phyloP scores from a whole-genome alignment of 2,888 invertebrate genomes.

The Campaea margaritaria region DNA sequence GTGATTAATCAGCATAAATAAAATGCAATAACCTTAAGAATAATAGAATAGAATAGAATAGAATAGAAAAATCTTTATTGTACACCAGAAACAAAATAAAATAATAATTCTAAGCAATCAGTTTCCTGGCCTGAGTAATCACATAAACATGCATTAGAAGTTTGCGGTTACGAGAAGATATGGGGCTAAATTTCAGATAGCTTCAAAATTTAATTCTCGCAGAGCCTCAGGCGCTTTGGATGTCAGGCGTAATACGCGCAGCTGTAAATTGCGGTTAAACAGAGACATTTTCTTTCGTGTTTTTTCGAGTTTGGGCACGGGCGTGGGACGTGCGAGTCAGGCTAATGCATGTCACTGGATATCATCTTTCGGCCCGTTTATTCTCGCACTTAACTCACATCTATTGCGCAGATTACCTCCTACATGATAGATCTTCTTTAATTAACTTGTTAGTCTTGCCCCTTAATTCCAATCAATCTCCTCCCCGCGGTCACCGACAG shows the following conservation, averaged over 20 bases:
- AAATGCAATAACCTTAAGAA: no score
- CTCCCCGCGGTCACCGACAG: conserved; percentile 26
- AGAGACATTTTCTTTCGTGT: conserved; percentile 16
- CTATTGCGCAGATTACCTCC: conserved; percentile 47
- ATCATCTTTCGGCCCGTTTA: conserved; percentile 14
- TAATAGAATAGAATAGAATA: no score
- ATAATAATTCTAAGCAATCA: background rate
- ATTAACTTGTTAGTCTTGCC: conserved; percentile 67
- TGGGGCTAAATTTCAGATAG: conserved; percentile 22
- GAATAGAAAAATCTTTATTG: no score
- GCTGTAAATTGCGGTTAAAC: conserved; percentile 49
- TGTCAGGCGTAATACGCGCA: conserved; percentile 43
- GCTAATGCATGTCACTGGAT: conserved; percentile 18
- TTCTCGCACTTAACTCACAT: conserved; percentile 22
- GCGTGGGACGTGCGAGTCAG: conserved; percentile 51
- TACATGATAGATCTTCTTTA: conserved; percentile 63
- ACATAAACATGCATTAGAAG: conserved; percentile 21
- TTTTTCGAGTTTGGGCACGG: conserved; percentile 45
- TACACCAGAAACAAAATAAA: no score
- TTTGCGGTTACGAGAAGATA: conserved; percentile 11
- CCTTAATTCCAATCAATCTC: conserved; percentile 38
- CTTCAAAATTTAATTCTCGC: conserved; percentile 56
- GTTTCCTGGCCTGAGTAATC: background rate
- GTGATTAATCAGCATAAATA: background rate
- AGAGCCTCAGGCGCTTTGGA: conserved; percentile 41